Conservation (phyloP, 2,888 invertebrate genomes). For the Drosophila pullipes region DNA sequence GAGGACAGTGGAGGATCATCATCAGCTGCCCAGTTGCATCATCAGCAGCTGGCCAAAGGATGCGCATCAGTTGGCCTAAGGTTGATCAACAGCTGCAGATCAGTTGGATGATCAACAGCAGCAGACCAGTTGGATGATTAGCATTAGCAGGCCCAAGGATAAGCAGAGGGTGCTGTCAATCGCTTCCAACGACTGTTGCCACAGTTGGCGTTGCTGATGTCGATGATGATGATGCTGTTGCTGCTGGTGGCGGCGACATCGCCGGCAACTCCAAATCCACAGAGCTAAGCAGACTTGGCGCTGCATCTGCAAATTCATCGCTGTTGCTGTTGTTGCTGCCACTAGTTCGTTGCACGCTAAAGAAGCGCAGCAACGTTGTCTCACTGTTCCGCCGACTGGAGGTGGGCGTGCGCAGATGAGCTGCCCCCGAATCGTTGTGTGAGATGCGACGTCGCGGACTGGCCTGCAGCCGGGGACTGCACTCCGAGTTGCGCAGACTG, state of each 20-base stretch:
- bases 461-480: slow-evolving; percentile 73
- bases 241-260: slow-evolving; percentile 3
- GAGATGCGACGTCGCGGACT: slow-evolving; percentile 80
- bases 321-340: slow-evolving; percentile 21
- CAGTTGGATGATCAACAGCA: neutral
- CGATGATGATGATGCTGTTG: slow-evolving; percentile 2
- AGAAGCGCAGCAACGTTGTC: slow-evolving; percentile 84
- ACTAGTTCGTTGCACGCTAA: slow-evolving; percentile 77
- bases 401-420: slow-evolving; percentile 82
- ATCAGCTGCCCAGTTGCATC: too few species aligned
- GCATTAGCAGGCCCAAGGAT: neutral
- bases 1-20: neutral
- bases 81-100: neutral
- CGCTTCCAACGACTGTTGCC: slow-evolving; percentile 55
- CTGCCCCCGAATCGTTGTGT: slow-evolving; percentile 58
- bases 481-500: slow-evolving; percentile 77
- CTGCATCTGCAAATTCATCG: slow-evolving; percentile 18
- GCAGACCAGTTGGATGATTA: neutral
- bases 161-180: slow-evolving; percentile 32
- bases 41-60: neutral
- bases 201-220: slow-evolving; percentile 48
- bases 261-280: slow-evolving; percentile 11
- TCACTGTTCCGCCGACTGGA: slow-evolving; percentile 84
- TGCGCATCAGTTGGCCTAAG: neutral
- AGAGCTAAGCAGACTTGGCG: neutral